Evolutionary conservation across 2,888 invertebrate species (phyloP).

Genomic region (Dysmachus trigonus): DNA sequence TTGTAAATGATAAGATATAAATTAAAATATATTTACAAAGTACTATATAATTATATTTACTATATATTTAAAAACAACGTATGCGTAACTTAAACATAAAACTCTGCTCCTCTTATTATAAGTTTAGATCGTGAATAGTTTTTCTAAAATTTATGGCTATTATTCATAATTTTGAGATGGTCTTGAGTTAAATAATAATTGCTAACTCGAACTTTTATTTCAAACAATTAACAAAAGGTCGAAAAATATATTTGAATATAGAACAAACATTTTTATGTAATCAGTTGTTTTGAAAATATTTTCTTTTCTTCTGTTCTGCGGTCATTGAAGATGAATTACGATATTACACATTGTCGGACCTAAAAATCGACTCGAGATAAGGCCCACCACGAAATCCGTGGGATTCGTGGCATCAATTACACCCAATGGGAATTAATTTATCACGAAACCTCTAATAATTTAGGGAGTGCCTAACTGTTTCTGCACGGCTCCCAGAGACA

Average conservation of each 20-base stretch:
- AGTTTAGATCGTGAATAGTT: too few species aligned
- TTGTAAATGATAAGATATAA: too few species aligned
- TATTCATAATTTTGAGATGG: too few species aligned
- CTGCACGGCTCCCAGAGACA: not conserved
- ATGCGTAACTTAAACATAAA: too few species aligned
- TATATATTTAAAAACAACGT: too few species aligned
- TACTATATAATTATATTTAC: too few species aligned
- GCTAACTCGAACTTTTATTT: too few species aligned
- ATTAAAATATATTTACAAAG: too few species aligned
- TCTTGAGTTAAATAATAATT: too few species aligned
- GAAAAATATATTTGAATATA: not conserved
- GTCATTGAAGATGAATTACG: not conserved
- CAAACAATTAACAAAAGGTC: too few species aligned
- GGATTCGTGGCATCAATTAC: conserved; percentile 22
- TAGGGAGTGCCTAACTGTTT: not conserved
- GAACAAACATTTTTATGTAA: not conserved
- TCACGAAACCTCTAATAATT: conserved; percentile 27
- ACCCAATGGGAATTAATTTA: conserved; percentile 12
- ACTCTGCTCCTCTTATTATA: too few species aligned
- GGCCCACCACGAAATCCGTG: not conserved
- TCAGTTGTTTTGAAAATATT: not conserved
- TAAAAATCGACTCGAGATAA: not conserved
- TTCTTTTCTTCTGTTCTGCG: not conserved
- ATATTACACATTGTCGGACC: not conserved
- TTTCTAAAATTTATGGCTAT: too few species aligned